Evolutionary conservation across 1,140 invertebrate species (phyloP), one percentile per base, ranked within the genome.

Genomic region (Drosophila bocki): DNA sequence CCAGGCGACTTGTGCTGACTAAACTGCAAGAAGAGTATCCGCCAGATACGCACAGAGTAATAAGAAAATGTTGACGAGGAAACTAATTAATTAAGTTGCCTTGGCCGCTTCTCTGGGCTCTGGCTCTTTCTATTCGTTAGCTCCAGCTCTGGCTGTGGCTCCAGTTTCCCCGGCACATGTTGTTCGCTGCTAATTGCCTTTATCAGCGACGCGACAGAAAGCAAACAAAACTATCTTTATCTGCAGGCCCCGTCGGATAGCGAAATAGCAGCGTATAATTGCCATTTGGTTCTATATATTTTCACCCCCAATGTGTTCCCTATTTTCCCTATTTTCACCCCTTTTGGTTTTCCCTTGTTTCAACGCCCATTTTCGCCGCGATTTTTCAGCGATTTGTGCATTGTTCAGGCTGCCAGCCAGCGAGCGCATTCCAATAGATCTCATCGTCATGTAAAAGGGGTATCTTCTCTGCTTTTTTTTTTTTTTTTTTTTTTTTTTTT

Each of bases 141-240:
- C 32, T 22, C 22, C 15, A 47, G 54, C 26, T 69, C 29, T 0
- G 11, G 12, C 13, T 29, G n/a, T 5, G 45, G 57, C 33, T 64
- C 47, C 68, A 56, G 64, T 82, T 82, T 72, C 32, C 35, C 75
- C 19, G 37, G 71, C 71, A 77, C 76, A 78, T 87, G 84, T 87
- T 87, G 84, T 87, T 87, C 59, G 39, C 32, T 68, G 85, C 85
- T 87, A 87, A 87, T 87, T 87, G 80, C 76, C 84, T 87, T 87
- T 87, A 87, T 88, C 83, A 62, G 54, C 72, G 72, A 76, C 82
- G 79, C 79, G 83, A 64, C 83, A 56, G 65, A 65, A 63, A 90
- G 48, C 84, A 88, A 88, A 88, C 78, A 90, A 33, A 88, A 88
- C 81, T 90, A 88, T 88, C 84, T 78, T 75, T 90, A 88, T 88